A percentile compares a stretch with the other conserved stretches of the same genome.
Conservation (phyloP, 2,888 invertebrate species). For the Apoderus coryli region DNA sequence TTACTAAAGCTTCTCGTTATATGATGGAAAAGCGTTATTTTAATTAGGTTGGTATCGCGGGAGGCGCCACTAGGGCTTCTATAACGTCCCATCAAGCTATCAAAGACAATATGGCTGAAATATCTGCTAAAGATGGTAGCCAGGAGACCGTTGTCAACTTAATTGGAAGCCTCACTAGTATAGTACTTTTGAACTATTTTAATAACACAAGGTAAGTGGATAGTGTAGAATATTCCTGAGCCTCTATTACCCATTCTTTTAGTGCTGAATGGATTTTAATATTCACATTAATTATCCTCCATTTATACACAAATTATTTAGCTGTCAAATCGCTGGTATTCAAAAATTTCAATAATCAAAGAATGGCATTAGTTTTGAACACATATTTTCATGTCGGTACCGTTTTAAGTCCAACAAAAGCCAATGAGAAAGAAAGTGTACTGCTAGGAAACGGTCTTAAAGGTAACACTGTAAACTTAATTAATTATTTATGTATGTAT, state of each 20-base stretch:
- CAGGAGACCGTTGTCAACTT: constrained; percentile 95
- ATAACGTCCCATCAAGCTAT: constrained; percentile 89
- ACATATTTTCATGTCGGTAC: constrained; percentile 47
- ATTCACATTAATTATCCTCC: constrained; percentile 55
- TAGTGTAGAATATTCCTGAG: constrained; percentile 3
- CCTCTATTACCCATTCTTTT: constrained; percentile 24
- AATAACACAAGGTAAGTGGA: constrained; percentile 36
- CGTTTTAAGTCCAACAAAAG: constrained; percentile 44
- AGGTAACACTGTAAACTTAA: constrained; percentile 21
- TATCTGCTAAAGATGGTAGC: constrained; percentile 86
- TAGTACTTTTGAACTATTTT: constrained; percentile 56
- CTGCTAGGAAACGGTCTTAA: constrained; percentile 38
- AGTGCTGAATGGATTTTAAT: constrained; percentile 66
- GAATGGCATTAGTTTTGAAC: constrained; percentile 55
- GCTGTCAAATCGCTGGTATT: constrained; percentile 73
- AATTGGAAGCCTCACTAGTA: constrained; percentile 64
- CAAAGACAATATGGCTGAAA: constrained; percentile 84
- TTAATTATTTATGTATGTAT: constrained; percentile 7
- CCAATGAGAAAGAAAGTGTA: constrained; percentile 61
- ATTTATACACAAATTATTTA: constrained; percentile 75
- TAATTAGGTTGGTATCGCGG: constrained; percentile 38
- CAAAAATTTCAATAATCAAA: constrained; percentile 65
- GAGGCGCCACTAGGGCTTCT: constrained; percentile 84
- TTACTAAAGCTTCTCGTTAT: too few species aligned
- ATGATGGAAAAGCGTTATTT: constrained; percentile 4